Conservation (phyloP, 2,888 invertebrate genomes). For the Pemphredon lugubris region DNA sequence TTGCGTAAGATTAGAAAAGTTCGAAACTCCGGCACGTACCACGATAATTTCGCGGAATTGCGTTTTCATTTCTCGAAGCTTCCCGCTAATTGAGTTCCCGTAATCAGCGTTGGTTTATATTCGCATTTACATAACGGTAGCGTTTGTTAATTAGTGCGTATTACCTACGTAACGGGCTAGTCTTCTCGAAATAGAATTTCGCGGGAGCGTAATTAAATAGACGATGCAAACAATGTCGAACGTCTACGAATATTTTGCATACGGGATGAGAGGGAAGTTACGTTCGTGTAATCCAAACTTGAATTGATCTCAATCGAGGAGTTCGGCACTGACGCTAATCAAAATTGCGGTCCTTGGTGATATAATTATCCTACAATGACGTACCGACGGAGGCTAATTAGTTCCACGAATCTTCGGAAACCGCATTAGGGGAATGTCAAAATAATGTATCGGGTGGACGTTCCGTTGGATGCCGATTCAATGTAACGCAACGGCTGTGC, state of each 20-base stretch:
- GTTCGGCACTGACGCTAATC: constrained; percentile 33
- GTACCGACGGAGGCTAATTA: constrained; percentile 29
- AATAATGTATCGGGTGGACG: too few species aligned
- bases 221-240: neutral
- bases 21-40: neutral
- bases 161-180: too few species aligned
- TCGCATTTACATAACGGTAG: too few species aligned
- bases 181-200: neutral
- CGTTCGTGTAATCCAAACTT: neutral
- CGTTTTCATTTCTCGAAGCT: neutral
- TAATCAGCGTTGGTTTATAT: too few species aligned
- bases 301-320: constrained; percentile 31
- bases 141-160: too few species aligned
- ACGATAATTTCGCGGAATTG: neutral
- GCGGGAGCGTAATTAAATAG: neutral
- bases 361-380: constrained; percentile 35
- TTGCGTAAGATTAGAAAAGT: constrained; percentile 11
- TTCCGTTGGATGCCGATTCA: too few species aligned
- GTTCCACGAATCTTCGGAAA: constrained; percentile 16
- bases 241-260: neutral
- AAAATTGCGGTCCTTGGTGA: constrained; percentile 27
- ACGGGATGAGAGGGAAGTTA: neutral
- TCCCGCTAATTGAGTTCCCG: neutral
- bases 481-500: too few species aligned
- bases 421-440: constrained; percentile 7